Percentiles rank a stretch among this genome's conserved stretches.
phyloP scores from a whole-genome alignment of 2,113 vertebrate genomes.

The Grammatotria lemairii region DNA sequence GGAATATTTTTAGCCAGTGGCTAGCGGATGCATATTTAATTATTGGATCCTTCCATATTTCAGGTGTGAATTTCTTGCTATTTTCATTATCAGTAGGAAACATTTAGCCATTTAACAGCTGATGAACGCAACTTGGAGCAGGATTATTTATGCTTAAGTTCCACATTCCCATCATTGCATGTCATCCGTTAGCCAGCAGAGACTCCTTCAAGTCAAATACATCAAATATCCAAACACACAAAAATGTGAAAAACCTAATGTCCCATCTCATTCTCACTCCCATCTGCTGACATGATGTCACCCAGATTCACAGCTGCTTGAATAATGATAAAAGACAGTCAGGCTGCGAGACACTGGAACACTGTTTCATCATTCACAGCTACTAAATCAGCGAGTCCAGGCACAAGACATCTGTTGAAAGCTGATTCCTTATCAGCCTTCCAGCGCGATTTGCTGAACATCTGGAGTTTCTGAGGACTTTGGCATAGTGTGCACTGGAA shows the following conservation, averaged over 20 bases:
- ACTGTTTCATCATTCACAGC: slow-evolving; percentile 54
- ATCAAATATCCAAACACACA: neutral
- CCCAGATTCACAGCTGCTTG: slow-evolving; percentile 40
- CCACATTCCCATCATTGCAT: neutral
- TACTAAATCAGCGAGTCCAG: slow-evolving; percentile 41
- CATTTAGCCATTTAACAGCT: neutral
- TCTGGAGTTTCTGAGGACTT: slow-evolving; percentile 50
- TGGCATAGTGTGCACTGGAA: neutral
- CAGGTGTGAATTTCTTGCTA: neutral
- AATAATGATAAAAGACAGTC: slow-evolving; percentile 39
- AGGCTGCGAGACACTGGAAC: slow-evolving; percentile 28
- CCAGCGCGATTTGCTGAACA: slow-evolving; percentile 26
- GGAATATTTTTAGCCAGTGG: neutral
- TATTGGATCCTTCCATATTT: neutral
- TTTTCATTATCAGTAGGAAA: neutral
- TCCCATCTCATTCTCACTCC: slow-evolving; percentile 3
- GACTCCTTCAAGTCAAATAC: neutral
- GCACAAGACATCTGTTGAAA: slow-evolving; percentile 48
- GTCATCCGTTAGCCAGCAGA: neutral
- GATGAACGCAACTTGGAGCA: neutral
- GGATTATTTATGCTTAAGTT: neutral
- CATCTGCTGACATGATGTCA: slow-evolving; percentile 39
- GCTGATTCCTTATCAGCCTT: slow-evolving; percentile 48
- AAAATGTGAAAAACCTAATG: neutral
- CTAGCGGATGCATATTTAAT: neutral